phyloP scores from a whole-genome alignment of 2,888 invertebrate species.

The Dyspetes luteomarginatus region DNA sequence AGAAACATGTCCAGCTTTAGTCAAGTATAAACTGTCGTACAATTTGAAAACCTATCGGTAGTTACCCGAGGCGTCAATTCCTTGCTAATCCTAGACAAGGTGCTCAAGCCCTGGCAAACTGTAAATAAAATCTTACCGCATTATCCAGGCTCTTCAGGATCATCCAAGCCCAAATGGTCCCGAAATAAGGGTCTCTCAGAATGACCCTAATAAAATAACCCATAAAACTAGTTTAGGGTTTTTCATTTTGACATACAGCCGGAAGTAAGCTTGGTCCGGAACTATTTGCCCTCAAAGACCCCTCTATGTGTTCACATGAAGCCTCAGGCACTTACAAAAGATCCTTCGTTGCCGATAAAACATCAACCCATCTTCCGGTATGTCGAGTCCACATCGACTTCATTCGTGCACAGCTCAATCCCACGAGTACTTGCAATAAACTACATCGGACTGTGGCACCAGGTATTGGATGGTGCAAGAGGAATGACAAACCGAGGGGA shows the following conservation, averaged over 20 bases:
- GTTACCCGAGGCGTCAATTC: constrained; percentile 25
- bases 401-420: constrained; percentile 3
- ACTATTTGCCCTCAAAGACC: too few relatives aligned
- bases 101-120: not conserved
- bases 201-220: too few relatives aligned
- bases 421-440: not conserved
- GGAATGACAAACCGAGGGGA: not conserved
- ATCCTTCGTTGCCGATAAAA: not conserved
- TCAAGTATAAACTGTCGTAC: not conserved
- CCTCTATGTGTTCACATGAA: too few relatives aligned
- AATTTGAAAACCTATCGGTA: constrained; percentile 24
- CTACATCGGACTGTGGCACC: not conserved
- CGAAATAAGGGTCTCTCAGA: too few relatives aligned
- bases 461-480: constrained; percentile 1
- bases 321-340: not conserved
- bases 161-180: too few relatives aligned
- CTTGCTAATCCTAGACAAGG: constrained; percentile 18
- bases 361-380: not conserved
- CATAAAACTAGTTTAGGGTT: too few relatives aligned
- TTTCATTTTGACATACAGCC: too few relatives aligned
- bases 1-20: constrained; percentile 31
- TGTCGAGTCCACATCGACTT: not conserved
- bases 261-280: too few relatives aligned
- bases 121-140: too few relatives aligned
- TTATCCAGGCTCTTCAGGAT: too few relatives aligned